These are phyloP conservation scores for Pecten maximus DNA, from an alignment of 2,888 invertebrate species.

Conservation along the genomic window DNA sequence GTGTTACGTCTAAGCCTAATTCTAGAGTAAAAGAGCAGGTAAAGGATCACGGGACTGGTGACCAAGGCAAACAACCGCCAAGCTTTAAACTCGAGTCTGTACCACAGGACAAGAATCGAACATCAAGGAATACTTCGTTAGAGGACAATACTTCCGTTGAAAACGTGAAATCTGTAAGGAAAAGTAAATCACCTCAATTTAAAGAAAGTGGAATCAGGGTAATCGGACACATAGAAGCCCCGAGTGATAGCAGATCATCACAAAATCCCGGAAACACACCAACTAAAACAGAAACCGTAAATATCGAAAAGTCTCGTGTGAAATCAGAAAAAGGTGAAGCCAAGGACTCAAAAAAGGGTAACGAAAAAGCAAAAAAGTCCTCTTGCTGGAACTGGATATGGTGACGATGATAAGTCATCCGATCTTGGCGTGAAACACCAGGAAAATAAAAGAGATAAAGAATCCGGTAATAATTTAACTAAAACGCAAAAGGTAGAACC, in stretches of 20 bases:
- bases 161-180: background rate
- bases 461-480: background rate
- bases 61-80: background rate
- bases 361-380: background rate
- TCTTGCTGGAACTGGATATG: background rate
- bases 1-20: background rate
- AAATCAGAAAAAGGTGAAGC: background rate
- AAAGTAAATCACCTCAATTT: background rate
- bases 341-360: background rate
- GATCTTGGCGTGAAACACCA: background rate
- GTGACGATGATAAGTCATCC: background rate
- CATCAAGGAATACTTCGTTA: background rate
- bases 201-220: background rate
- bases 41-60: background rate
- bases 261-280: background rate
- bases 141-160: background rate
- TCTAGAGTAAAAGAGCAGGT: background rate
- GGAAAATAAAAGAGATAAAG: background rate
- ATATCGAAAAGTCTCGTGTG: background rate
- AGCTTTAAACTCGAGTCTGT: background rate
- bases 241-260: background rate
- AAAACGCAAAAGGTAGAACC: conserved; percentile 4
- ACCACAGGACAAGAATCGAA: background rate
- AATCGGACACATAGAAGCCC: background rate
- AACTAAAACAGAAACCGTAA: background rate